These are phyloP conservation scores for Iguana delicatissima DNA, from an alignment of 2,797 vertebrate genomes.

Conservation along the genomic window DNA sequence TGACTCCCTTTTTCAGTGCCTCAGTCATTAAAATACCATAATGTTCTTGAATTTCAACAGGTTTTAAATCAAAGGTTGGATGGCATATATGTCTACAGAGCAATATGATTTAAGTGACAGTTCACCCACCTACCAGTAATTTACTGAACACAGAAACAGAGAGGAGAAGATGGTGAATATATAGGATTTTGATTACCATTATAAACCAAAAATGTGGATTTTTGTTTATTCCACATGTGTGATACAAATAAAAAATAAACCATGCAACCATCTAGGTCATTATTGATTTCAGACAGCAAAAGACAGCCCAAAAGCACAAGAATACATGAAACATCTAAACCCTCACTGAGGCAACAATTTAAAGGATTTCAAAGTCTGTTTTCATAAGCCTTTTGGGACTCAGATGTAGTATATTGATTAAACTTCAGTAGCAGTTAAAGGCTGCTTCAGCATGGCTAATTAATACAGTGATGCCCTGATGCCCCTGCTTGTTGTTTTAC, in stretches of 20 bases:
- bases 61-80: constrained; percentile 49
- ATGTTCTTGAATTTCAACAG: constrained; percentile 46
- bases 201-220: constrained; percentile 50
- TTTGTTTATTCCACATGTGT: constrained; percentile 46
- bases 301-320: constrained; percentile 28
- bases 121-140: constrained; percentile 54
- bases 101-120: constrained; percentile 55
- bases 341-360: constrained; percentile 67
- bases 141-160: constrained; percentile 54
- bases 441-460: constrained; percentile 71
- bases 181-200: constrained; percentile 55
- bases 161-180: constrained; percentile 61
- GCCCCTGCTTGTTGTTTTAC: constrained; percentile 70
- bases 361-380: constrained; percentile 76
- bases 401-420: constrained; percentile 74
- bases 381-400: constrained; percentile 72
- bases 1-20: neutral
- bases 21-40: constrained; percentile 36
- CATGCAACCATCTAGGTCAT: constrained; percentile 25
- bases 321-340: constrained; percentile 51
- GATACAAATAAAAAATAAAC: constrained; percentile 25
- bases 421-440: constrained; percentile 73
- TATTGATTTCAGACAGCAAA: constrained; percentile 37
- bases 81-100: constrained; percentile 32
- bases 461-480: constrained; percentile 73